Percentiles rank a stretch among this genome's conserved stretches.
phyloP scores from a whole-genome alignment of 1,140 invertebrate species.

The Zaprionus davidi region DNA sequence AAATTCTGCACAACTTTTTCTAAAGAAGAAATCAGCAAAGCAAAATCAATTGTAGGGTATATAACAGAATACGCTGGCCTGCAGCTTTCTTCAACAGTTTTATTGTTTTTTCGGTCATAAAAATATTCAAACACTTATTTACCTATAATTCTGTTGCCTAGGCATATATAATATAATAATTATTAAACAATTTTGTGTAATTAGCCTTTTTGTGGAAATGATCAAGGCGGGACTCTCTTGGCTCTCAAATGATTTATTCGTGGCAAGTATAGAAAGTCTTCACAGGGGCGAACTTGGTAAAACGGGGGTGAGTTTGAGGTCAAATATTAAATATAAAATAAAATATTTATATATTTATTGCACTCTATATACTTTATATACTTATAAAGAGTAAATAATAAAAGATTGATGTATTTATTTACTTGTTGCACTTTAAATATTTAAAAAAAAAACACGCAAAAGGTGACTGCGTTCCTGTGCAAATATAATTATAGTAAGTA shows the following conservation, averaged over 20 bases:
- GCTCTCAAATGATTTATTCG: conserved; percentile 14
- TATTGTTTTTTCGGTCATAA: background rate
- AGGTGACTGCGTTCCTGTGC: background rate
- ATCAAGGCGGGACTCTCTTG: background rate
- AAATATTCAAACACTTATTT: background rate
- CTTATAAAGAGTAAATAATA: background rate
- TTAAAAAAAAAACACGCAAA: background rate
- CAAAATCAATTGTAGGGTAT: background rate
- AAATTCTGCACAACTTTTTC: too few species aligned
- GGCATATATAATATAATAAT: background rate
- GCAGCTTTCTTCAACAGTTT: background rate
- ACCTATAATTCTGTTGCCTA: background rate
- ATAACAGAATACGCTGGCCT: background rate
- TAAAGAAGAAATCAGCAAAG: too few species aligned
- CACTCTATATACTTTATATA: too few species aligned
- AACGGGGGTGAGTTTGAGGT: background rate
- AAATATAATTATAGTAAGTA: conserved; percentile 10
- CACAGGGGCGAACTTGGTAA: background rate
- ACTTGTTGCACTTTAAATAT: background rate
- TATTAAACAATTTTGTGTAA: conserved; percentile 1
- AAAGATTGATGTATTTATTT: background rate
- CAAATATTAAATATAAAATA: too few species aligned
- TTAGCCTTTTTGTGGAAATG: background rate
- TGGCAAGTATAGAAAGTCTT: conserved; percentile 4
- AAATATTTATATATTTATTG: too few species aligned